phyloP scores from a whole-genome alignment of 2,888 invertebrate species.

The Ametastegia equiseti region DNA sequence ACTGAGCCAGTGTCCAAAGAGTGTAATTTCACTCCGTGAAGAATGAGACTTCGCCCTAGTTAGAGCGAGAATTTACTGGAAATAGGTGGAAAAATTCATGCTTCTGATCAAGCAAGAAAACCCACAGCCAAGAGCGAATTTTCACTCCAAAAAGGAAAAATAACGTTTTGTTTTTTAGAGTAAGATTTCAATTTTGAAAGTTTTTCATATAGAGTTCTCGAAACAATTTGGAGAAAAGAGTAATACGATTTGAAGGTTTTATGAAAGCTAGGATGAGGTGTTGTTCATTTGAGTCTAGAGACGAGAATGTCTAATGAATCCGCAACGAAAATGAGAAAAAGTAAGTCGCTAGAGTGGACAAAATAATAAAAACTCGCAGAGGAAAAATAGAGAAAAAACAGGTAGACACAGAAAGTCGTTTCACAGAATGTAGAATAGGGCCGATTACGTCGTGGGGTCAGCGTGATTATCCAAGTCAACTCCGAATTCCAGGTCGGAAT shows the following conservation, averaged over 20 bases:
- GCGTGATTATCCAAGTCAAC: background rate
- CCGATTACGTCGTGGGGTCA: constrained; percentile 34
- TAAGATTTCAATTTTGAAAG: no score
- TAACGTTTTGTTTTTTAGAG: no score
- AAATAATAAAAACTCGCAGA: background rate
- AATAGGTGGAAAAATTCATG: no score
- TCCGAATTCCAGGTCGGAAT: background rate
- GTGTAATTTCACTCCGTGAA: no score
- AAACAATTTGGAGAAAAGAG: no score
- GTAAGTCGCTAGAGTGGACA: background rate
- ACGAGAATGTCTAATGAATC: background rate
- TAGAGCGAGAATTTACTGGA: no score
- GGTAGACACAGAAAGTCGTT: background rate
- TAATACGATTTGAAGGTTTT: background rate
- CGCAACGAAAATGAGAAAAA: background rate
- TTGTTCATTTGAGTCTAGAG: background rate
- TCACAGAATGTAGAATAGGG: constrained; percentile 28
- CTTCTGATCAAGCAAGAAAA: no score
- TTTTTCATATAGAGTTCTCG: no score
- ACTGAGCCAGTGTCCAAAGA: no score
- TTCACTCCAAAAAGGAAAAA: no score
- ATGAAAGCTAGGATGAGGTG: background rate
- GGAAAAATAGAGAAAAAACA: background rate
- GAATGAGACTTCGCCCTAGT: no score
- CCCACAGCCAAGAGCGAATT: no score